Conservation (phyloP, 37 sponge, comb jelly and placozoan genomes). For the Eunapius fragilis region DNA sequence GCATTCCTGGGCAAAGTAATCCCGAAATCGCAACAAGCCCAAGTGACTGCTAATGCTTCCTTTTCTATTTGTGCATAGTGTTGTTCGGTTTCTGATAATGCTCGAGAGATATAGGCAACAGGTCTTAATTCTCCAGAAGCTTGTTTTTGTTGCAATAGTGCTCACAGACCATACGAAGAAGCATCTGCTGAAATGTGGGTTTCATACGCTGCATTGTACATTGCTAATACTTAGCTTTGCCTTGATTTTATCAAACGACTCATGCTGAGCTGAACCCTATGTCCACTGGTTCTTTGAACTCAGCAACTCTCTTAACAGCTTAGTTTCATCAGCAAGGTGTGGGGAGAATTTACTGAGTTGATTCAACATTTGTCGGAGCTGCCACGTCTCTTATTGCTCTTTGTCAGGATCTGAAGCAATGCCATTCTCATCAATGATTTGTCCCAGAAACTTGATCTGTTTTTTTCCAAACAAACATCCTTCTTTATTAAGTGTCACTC, state of each 20-base stretch:
- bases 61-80: constrained; percentile 18
- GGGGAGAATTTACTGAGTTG: constrained; percentile 18
- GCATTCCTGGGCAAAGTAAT: constrained; percentile 24
- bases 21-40: constrained; percentile 2
- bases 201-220: constrained; percentile 1
- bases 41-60: constrained; percentile 16
- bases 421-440: constrained; percentile 12
- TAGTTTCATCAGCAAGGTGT: constrained; percentile 6
- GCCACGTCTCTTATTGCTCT: not conserved
- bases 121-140: not conserved
- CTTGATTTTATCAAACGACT: constrained; percentile 5
- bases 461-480: constrained; percentile 12
- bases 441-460: constrained; percentile 29
- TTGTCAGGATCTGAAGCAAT: constrained; percentile 20
- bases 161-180: constrained; percentile 5
- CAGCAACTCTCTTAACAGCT: constrained; percentile 22
- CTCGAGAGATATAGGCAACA: constrained; percentile 4
- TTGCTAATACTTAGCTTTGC: constrained; percentile 1
- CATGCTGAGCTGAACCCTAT: constrained; percentile 5
- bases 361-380: constrained; percentile 22
- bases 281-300: constrained; percentile 9
- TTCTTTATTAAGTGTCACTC: constrained; percentile 11
- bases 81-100: constrained; percentile 16
- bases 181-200: constrained; percentile 23
- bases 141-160: constrained; percentile 4